A percentile compares a stretch with the other conserved stretches of the same genome.
Evolutionary conservation across 2,113 vertebrate genomes (phyloP).

Genomic region (Mus musculus): DNA sequence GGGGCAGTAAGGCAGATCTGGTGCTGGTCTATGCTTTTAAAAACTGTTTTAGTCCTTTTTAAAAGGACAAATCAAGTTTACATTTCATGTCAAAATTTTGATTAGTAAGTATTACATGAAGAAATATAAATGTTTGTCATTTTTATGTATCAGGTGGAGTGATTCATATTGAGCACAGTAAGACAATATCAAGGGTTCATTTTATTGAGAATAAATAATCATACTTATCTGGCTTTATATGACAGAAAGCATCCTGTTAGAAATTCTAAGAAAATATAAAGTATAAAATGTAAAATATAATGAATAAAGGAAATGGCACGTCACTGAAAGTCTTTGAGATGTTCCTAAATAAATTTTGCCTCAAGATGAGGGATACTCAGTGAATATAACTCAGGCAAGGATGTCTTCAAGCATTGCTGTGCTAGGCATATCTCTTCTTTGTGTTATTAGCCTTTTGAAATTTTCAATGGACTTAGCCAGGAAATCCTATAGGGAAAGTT

Average conservation of each 20-base stretch:
- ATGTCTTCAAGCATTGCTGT: neutral
- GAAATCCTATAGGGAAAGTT: conserved; percentile 14
- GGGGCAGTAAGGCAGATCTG: neutral
- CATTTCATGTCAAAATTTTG: conserved; percentile 10
- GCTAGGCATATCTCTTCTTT: neutral
- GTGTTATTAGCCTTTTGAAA: neutral
- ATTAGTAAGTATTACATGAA: conserved; percentile 31
- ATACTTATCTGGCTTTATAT: neutral
- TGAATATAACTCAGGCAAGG: neutral
- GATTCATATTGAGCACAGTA: neutral
- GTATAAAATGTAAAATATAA: neutral
- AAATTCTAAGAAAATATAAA: conserved; percentile 31
- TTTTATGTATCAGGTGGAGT: neutral
- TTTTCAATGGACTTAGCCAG: neutral
- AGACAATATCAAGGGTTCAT: neutral
- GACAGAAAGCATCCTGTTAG: neutral
- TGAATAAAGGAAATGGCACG: neutral
- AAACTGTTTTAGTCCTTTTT: neutral
- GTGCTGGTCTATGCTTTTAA: neutral
- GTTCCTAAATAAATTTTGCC: neutral
- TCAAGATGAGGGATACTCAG: neutral
- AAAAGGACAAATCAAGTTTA: conserved; percentile 25
- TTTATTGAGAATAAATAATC: neutral
- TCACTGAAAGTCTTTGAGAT: neutral
- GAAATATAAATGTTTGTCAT: conserved; percentile 33